Evolutionary conservation across 1,140 invertebrate genomes (phyloP), one percentile per base, ranked within the genome.

Genomic region (Pemphigus obesinymphae): DNA sequence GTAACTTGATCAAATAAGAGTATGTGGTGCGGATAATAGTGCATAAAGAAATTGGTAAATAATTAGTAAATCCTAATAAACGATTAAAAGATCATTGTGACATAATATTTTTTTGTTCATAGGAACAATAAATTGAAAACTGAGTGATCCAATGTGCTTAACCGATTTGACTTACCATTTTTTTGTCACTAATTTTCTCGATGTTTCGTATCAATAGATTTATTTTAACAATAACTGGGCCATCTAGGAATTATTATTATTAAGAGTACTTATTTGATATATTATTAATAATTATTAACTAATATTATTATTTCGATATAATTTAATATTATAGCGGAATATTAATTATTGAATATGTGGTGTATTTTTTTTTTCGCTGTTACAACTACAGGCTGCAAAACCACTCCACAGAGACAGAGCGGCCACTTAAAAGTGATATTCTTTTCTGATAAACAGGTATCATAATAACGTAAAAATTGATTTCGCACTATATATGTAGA

Each of bases 141-240:
- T 48, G 43, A 73, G 50, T 53, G 29, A 82, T 48, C 26, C 66
- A 63, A 73, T 81, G 76, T 58, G 40, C 29, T 58, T 50, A 31
- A 70, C 81, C 58, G 53, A 48, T 53, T 75, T 8, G 68, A 96
- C 95, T 96, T 93, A 96, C 95, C 96, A 97, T 97, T 91, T 96
- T 96, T 90, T 97, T 96, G 93, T 98, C 96, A 90, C 97, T 94
- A 90, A 97, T 97, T 94, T 96, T 96, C 90, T 95, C 96, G 91
- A 98, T 97, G 89, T 95, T 96, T 85, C 96, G 93, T 84, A 98
- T 92, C 89, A 92, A 96, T 90, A 97, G 91, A 92, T 97, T 97
- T 90, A 97, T 94, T 86, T 89, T 87, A 85, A 95, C 94, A 89
- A 91, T 88, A 87, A 93, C 94, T 85, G 93, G 91, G 87, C 88